phyloP scores from a whole-genome alignment of 92 coral and sea anemone genomes.

The Hydrozoanthus gracilis region DNA sequence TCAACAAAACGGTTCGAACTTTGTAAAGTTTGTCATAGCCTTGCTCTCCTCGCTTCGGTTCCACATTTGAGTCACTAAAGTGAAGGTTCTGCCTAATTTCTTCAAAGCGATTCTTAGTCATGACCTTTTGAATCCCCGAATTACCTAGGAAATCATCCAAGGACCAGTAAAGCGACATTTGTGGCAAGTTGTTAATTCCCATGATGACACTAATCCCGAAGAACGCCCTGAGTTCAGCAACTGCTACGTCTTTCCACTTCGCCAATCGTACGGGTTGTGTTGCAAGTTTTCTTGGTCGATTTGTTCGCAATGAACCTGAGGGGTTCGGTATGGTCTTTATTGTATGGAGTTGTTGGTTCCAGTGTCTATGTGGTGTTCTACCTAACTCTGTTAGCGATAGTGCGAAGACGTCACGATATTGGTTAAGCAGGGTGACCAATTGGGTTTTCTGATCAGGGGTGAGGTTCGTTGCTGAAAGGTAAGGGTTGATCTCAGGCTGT shows the following conservation, averaged over 20 bases:
- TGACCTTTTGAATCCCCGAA: not conserved
- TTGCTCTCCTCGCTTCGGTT: conserved; percentile 16
- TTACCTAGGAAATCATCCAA: not conserved
- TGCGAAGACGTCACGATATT: conserved; percentile 35
- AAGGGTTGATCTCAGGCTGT: not conserved
- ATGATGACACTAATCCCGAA: conserved; percentile 1
- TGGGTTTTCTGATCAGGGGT: not conserved
- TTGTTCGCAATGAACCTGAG: conserved; percentile 27
- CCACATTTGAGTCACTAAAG: not conserved
- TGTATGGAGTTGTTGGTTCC: not conserved
- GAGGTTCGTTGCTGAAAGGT: not conserved
- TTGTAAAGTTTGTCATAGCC: conserved; percentile 18
- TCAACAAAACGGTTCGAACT: not conserved
- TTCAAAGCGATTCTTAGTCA: conserved; percentile 35
- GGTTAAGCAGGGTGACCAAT: not conserved
- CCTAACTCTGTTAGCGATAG: conserved; percentile 19
- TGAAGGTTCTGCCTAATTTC: conserved; percentile 5
- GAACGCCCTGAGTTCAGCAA: conserved; percentile 4
- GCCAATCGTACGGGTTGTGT: not conserved
- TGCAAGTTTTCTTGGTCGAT: conserved; percentile 17
- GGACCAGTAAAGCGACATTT: conserved; percentile 8
- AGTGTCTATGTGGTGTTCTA: conserved; percentile 30
- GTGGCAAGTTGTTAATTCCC: not conserved
- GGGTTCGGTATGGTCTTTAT: conserved; percentile 46
- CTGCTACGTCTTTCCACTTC: not conserved